Evolutionary conservation across 2,888 invertebrate genomes (phyloP), one percentile per base, ranked within the genome.

Genomic region (Pristionchus mayeri): DNA sequence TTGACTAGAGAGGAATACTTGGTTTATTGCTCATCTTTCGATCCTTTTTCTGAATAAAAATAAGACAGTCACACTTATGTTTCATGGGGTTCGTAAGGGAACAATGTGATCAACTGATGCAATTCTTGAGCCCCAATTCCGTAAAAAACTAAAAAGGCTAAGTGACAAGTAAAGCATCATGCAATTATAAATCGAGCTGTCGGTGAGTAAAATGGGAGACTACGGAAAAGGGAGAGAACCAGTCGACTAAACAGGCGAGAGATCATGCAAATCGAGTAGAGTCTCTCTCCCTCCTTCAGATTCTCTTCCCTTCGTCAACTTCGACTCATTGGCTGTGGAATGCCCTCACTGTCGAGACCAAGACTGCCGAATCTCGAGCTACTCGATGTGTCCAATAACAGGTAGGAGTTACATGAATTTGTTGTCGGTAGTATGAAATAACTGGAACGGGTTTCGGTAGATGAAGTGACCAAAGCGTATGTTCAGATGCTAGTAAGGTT

Each of bases 291-390:
- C 4, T 67, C 3, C 30, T 67, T 18, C 57, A 80, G 80, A 44
- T 80, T 80, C 60, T 30, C 80, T 6, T 30, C 34, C 7, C 80
- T 80, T 18, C 80, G 80, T 40, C 57, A 54, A n/a, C 80, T 80
- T 54, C 80, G 80, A 24, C 80, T 80, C 24, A 80, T 80, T 21
- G 50, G 50, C 37, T 80, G 80, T 37, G 57, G 80, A 1, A 80
- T 80, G 40, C 80, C 80, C 11, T 80, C 80, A 2, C 7, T 80
- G 24, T 57, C 57, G 2, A 13, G 80, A 30, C 57, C 80, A 4
- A 48, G 80, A 24, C 40, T 80, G 21, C 80, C 57, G 21, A 27
- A 57, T 3, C 40, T 80, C 3, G 80, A 80, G 18, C 24, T 57
- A n/a, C 40, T 80, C 18, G 80, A 80, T 27, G 48, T 80, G 1